These are phyloP conservation scores for Gadopsis marmoratus DNA, from an alignment of 2,797 vertebrate species.

Conservation along the genomic window DNA sequence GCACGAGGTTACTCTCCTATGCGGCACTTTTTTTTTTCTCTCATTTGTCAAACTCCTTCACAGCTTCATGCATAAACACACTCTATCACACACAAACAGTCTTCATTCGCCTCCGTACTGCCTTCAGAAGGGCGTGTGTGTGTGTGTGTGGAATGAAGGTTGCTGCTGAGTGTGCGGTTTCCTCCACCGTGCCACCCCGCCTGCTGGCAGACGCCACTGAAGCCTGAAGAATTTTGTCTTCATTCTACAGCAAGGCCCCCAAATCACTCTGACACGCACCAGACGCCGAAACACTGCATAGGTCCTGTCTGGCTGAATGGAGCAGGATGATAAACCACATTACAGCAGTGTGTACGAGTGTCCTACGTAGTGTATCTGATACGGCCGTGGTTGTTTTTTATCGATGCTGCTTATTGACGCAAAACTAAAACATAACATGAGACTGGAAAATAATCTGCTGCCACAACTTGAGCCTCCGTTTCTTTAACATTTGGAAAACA, in stretches of 20 bases:
- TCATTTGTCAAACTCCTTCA: constrained; percentile 41
- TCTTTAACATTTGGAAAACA: too few species aligned
- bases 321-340: constrained; percentile 34
- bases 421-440: background rate
- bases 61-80: constrained; percentile 37
- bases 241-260: constrained; percentile 58
- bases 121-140: background rate
- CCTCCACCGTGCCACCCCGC: constrained; percentile 34
- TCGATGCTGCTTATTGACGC: background rate
- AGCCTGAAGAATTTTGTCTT: constrained; percentile 73
- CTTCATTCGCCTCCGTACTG: constrained; percentile 19
- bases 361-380: background rate
- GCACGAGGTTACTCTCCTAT: background rate
- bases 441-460: background rate
- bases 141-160: constrained; percentile 35
- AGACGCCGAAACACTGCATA: constrained; percentile 32
- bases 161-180: constrained; percentile 73
- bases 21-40: background rate
- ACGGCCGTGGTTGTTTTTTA: background rate
- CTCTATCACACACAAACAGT: constrained; percentile 22
- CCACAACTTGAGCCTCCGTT: background rate
- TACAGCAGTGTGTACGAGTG: background rate
- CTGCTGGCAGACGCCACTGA: constrained; percentile 44
- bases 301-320: constrained; percentile 23
- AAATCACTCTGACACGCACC: constrained; percentile 51